Percentiles rank a stretch among this genome's conserved stretches.
Evolutionary conservation across 2,113 vertebrate genomes (phyloP).

Genomic region (Embiotoca jacksoni): DNA sequence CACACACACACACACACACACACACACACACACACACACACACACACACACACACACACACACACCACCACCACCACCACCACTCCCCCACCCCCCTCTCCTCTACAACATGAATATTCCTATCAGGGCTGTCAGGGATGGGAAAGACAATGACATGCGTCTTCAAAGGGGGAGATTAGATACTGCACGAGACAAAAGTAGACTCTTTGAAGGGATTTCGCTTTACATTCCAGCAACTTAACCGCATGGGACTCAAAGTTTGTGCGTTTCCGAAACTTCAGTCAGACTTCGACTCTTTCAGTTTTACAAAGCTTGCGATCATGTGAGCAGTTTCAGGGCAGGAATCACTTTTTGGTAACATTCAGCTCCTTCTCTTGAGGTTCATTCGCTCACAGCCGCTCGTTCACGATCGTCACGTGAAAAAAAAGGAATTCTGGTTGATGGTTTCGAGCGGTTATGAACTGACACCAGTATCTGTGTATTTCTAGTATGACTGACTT

Average conservation of each 20-base stretch:
- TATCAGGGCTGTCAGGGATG: conserved; percentile 55
- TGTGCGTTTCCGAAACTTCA: conserved; percentile 7
- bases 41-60: background rate
- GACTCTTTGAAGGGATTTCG: conserved; percentile 59
- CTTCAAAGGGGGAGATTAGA: conserved; percentile 71
- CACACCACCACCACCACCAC: background rate
- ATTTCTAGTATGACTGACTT: too few species aligned
- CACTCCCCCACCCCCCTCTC: background rate
- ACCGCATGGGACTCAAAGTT: conserved; percentile 1
- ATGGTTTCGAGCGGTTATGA: too few species aligned
- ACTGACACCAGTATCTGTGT: too few species aligned
- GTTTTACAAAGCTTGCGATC: background rate
- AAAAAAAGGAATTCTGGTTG: too few species aligned
- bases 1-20: background rate
- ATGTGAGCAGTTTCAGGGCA: background rate
- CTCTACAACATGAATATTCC: conserved; percentile 68
- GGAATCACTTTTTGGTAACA: background rate
- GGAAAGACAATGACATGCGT: conserved; percentile 52
- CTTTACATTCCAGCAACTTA: conserved; percentile 45
- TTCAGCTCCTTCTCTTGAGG: too few species aligned
- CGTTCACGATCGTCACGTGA: too few species aligned
- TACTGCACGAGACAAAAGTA: conserved; percentile 62
- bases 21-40: background rate
- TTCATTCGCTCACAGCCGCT: too few species aligned
- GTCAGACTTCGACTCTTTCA: background rate